Evolutionary conservation across 2,888 invertebrate genomes (phyloP).

Genomic region (Chrysotoxum bicinctum): DNA sequence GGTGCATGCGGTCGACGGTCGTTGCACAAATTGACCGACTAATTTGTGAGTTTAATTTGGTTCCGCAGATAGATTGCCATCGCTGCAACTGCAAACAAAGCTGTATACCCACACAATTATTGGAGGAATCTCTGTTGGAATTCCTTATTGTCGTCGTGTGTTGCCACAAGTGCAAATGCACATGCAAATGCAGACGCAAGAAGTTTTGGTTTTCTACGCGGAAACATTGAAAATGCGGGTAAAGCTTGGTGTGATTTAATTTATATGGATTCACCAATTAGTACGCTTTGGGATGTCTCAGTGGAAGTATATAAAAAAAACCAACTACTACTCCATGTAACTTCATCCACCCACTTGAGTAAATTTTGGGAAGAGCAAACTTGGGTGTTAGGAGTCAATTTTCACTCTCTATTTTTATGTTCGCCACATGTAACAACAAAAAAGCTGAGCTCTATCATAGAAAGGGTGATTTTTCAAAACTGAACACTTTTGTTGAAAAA

Average conservation of each 20-base stretch:
- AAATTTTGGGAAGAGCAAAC: too few relatives aligned
- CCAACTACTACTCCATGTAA: too few relatives aligned
- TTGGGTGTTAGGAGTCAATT: too few relatives aligned
- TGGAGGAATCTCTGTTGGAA: constrained; percentile 35
- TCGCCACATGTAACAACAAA: too few relatives aligned
- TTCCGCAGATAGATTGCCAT: constrained; percentile 49
- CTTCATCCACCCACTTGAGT: too few relatives aligned
- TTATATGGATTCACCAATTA: not conserved
- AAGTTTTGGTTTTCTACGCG: not conserved
- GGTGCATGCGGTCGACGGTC: constrained; percentile 39
- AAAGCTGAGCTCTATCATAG: too few relatives aligned
- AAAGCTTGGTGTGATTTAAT: not conserved
- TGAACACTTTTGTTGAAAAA: too few relatives aligned
- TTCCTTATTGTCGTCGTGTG: constrained; percentile 1
- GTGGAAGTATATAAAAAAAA: not conserved
- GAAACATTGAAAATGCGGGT: not conserved
- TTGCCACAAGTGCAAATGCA: not conserved
- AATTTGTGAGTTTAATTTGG: constrained; percentile 60
- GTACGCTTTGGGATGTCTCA: not conserved
- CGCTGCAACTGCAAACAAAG: constrained; percentile 14
- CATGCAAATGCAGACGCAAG: not conserved
- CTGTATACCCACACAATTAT: not conserved
- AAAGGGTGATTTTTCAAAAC: too few relatives aligned
- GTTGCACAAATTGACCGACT: constrained; percentile 63
- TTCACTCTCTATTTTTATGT: too few relatives aligned